phyloP scores from a whole-genome alignment of 2,797 vertebrate genomes.

The Gorsachius magnificus region DNA sequence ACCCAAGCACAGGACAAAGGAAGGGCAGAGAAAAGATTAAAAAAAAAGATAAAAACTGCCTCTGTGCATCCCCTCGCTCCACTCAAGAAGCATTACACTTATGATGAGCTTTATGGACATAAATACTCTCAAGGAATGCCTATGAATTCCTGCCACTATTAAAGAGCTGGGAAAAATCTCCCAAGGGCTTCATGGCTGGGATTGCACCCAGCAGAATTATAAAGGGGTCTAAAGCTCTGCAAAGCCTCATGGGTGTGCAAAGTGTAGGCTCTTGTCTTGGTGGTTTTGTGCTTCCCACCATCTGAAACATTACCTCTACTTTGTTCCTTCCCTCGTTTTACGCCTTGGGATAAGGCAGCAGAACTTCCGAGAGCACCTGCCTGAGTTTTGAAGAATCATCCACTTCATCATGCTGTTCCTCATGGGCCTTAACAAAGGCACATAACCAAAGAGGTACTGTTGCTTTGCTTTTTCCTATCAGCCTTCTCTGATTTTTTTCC shows the following conservation, averaged over 20 bases:
- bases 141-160: background rate
- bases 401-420: background rate
- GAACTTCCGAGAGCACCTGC: background rate
- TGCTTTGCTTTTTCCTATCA: slow-evolving; percentile 42
- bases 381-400: background rate
- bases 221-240: background rate
- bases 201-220: background rate
- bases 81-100: fast-evolving
- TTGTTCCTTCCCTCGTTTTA: background rate
- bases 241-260: background rate
- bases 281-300: background rate
- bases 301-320: background rate
- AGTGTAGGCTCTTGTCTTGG: fast-evolving
- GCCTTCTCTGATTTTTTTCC: slow-evolving; percentile 2
- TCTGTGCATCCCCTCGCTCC: background rate
- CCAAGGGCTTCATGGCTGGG: background rate
- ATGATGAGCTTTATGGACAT: background rate
- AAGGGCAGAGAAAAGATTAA: background rate
- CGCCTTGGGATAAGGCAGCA: background rate
- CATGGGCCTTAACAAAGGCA: slow-evolving; percentile 13
- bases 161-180: background rate
- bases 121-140: background rate
- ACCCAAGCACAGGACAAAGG: background rate
- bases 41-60: background rate
- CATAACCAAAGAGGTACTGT: background rate